Base-by-base conservation (phyloP, 2,888 invertebrate genomes). In the Argyresthia goedartella region DNA sequence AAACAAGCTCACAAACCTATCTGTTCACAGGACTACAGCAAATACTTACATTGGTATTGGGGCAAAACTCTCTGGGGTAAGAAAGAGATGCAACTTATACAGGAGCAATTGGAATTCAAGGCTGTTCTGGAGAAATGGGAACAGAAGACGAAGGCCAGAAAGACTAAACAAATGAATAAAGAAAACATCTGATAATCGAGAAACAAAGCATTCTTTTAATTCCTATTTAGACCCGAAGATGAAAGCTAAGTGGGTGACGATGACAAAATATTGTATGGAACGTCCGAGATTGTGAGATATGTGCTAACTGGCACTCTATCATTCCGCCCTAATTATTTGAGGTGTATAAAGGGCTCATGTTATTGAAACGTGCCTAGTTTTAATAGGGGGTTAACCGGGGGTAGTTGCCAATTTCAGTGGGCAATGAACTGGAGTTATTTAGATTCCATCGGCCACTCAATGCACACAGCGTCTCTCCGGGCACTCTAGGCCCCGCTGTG, bases 21-120 rank as follows among this genome's bases (percentile, higher is more conserved):
- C 11, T 25, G 25, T 25, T 25, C 25, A 15, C 45, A 82, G 82
- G 76, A 78, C 35, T 81, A 76, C 57, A 62, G 67, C 2, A 67
- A 65, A 55, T 82, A 81, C 53, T 45, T 61, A 0, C 69, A 73
- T 52, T 82, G 82, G 82, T 81, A 76, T 56, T 47, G 53, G 0
- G 66, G 70, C 2, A 71, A 73, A n/a, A 76, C 81, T 0, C 25
- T 54, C 1, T 69, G 66, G 62, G 82, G 81, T 13, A 66, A 60
- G 25, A 71, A 62, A 53, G 81, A 78, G 56, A 65, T 56, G 52
- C 64, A 66, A 16, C 70, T 72, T 44, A 49, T 69, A 0, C 52
- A 65, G 54, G 68, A 69, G 8, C 74, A 73, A 52, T 55, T 53
- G 34, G 69, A 73, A 35, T 81, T 73, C 56, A 64, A 64, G 49